Evolutionary conservation across 2,797 vertebrate species (phyloP).

Genomic region (Ctenosaura bakeri): DNA sequence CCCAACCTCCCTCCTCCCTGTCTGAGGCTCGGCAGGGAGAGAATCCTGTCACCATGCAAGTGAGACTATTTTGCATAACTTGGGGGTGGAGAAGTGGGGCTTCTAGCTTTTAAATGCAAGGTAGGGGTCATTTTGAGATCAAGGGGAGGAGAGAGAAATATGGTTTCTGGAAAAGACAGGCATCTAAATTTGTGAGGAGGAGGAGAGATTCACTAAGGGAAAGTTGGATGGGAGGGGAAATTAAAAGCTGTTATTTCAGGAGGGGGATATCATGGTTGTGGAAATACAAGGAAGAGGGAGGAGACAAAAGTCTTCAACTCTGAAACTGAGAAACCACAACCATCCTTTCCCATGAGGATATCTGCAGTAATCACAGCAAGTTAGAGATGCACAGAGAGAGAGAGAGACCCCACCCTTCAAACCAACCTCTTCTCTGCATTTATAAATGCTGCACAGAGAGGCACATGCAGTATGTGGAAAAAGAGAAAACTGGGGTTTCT

Average conservation of each 20-base stretch:
- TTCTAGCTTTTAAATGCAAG: neutral
- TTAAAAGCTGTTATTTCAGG: too few relatives aligned
- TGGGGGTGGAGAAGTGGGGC: neutral
- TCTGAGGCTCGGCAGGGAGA: too few relatives aligned
- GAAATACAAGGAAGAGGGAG: neutral
- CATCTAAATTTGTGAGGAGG: neutral
- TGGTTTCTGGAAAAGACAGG: neutral
- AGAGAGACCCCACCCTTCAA: too few relatives aligned
- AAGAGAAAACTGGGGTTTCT: too few relatives aligned
- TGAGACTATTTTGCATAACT: slow-evolving; percentile 13
- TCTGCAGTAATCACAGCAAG: slow-evolving; percentile 32
- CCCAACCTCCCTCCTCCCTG: too few relatives aligned
- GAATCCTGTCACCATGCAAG: neutral
- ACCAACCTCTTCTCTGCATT: too few relatives aligned
- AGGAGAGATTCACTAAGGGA: neutral
- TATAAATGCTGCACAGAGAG: too few relatives aligned
- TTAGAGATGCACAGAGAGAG: neutral
- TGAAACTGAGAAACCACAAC: neutral
- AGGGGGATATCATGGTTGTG: too few relatives aligned
- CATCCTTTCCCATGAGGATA: neutral
- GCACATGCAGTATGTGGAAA: too few relatives aligned
- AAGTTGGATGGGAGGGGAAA: neutral
- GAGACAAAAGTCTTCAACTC: slow-evolving; percentile 9
- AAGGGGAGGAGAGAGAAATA: too few relatives aligned
- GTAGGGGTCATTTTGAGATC: neutral